Evolutionary conservation across 2,888 invertebrate genomes (phyloP).

Genomic region (Hesperia comma): DNA sequence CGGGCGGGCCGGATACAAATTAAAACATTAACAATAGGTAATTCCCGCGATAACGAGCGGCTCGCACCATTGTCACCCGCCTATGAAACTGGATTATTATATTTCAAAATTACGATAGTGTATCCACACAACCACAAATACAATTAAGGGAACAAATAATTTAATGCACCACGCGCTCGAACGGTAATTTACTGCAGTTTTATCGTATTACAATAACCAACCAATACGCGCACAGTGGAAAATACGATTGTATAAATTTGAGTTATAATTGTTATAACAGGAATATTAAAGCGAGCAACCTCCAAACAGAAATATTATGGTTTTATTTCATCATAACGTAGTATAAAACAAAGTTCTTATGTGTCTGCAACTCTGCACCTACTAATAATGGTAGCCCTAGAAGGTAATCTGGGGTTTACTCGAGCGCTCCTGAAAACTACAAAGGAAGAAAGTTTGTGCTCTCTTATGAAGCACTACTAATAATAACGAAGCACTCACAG

Average conservation of each 20-base stretch:
- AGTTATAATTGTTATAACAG: background rate
- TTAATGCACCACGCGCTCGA: conserved; percentile 41
- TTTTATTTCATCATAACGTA: background rate
- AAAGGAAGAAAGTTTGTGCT: too few relatives aligned
- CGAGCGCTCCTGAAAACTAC: too few relatives aligned
- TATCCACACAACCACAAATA: conserved; percentile 58
- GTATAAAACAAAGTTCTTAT: background rate
- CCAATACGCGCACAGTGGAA: conserved; percentile 19
- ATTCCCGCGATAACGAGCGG: conserved; percentile 76
- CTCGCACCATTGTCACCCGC: conserved; percentile 72
- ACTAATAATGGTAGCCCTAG: too few relatives aligned
- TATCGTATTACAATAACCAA: conserved; percentile 34
- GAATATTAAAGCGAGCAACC: background rate
- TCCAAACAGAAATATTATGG: background rate
- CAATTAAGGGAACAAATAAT: conserved; percentile 60
- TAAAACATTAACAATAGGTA: conserved; percentile 81
- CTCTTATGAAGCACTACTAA: too few relatives aligned
- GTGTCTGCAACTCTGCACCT: too few relatives aligned
- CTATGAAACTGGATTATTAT: conserved; percentile 76
- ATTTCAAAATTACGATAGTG: conserved; percentile 66
- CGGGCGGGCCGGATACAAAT: conserved; percentile 73
- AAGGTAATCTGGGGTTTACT: too few relatives aligned
- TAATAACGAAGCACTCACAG: too few relatives aligned
- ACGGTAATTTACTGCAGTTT: conserved; percentile 40
- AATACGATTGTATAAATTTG: conserved; percentile 20